Evolutionary conservation across 1,140 invertebrate genomes (phyloP).

Genomic region (Platyura marginata): DNA sequence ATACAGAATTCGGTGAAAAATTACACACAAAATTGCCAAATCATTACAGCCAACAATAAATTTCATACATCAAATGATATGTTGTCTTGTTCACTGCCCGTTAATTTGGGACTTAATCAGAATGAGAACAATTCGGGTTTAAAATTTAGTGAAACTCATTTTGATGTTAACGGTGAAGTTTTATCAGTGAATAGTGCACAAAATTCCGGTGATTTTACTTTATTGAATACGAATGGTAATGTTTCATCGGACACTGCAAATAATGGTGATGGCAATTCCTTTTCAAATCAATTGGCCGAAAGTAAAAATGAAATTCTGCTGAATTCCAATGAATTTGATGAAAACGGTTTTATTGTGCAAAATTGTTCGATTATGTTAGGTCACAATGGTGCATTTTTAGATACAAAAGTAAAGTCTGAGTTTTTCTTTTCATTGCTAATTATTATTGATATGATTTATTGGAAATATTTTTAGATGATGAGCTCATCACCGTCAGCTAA

Average conservation of each 20-base stretch:
- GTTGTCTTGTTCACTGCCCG: conserved; percentile 3
- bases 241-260: too few relatives aligned
- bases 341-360: conserved; percentile 1
- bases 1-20: conserved; percentile 19
- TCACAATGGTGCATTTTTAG: conserved; percentile 32
- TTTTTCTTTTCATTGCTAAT: too few relatives aligned
- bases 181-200: conserved; percentile 1
- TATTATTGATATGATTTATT: too few relatives aligned
- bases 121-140: neutral
- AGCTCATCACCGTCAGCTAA: conserved; percentile 58
- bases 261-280: conserved; percentile 13
- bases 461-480: too few relatives aligned
- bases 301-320: conserved; percentile 4
- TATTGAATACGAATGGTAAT: too few relatives aligned
- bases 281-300: conserved; percentile 1
- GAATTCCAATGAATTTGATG: conserved; percentile 4
- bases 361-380: conserved; percentile 5
- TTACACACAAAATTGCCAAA: too few relatives aligned
- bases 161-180: conserved; percentile 5
- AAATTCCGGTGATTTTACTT: conserved; percentile 8
- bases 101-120: too few relatives aligned
- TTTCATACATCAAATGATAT: too few relatives aligned
- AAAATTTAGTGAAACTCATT: conserved; percentile 5
- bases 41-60: conserved; percentile 22
- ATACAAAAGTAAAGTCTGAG: conserved; percentile 33